These are phyloP conservation scores for Galerucella calmariensis DNA, from an alignment of 2,888 invertebrate genomes.

Conservation along the genomic window DNA sequence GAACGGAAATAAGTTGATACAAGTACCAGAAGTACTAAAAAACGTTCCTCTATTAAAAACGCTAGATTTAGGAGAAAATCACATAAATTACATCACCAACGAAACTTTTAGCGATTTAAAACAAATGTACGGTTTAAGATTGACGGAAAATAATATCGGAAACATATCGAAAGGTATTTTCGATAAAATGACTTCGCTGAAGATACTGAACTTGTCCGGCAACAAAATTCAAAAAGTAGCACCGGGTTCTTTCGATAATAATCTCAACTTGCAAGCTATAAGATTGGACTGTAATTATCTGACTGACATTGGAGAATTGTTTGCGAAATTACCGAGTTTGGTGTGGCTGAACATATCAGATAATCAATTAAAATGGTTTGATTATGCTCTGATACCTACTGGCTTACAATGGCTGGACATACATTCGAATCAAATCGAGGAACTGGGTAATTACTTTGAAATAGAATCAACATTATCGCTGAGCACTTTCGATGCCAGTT, in stretches of 20 bases:
- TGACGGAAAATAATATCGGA: slow-evolving; percentile 87
- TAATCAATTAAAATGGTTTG: slow-evolving; percentile 85
- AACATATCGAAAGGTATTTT: slow-evolving; percentile 84
- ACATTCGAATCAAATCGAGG: slow-evolving; percentile 84
- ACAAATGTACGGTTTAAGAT: slow-evolving; percentile 82
- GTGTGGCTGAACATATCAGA: slow-evolving; percentile 89
- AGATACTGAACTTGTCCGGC: slow-evolving; percentile 84
- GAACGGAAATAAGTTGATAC: slow-evolving; percentile 81
- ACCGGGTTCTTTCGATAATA: slow-evolving; percentile 81
- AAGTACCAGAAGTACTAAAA: slow-evolving; percentile 79
- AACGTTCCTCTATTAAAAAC: slow-evolving; percentile 82
- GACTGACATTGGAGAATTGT: slow-evolving; percentile 81
- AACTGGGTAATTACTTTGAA: slow-evolving; percentile 86
- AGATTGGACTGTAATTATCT: slow-evolving; percentile 85
- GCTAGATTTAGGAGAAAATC: slow-evolving; percentile 87
- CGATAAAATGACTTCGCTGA: slow-evolving; percentile 80
- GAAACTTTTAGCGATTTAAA: slow-evolving; percentile 84
- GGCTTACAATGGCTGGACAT: slow-evolving; percentile 87
- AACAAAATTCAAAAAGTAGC: slow-evolving; percentile 85
- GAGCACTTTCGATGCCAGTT: slow-evolving; percentile 84
- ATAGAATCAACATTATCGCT: slow-evolving; percentile 83
- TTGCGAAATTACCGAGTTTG: slow-evolving; percentile 82
- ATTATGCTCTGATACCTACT: slow-evolving; percentile 86
- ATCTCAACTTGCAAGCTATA: slow-evolving; percentile 82
- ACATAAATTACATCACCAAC: slow-evolving; percentile 80